Evolutionary conservation across 2,888 invertebrate species (phyloP).

Genomic region (Podabrus alpinus): DNA sequence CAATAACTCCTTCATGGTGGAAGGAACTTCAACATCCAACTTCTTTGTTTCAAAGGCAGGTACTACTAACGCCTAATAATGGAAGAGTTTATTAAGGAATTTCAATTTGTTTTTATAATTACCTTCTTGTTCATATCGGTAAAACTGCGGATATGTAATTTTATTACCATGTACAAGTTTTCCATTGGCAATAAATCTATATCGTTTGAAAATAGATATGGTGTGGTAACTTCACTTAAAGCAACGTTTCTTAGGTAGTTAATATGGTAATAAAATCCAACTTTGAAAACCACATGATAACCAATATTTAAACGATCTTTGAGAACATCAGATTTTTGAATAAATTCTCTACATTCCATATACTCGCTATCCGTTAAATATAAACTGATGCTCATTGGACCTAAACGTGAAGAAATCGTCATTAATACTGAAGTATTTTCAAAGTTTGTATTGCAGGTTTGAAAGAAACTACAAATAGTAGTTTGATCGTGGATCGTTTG

Average conservation of each 20-base stretch:
- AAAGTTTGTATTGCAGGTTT: too few relatives aligned
- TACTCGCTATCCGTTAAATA: slow-evolving; percentile 90
- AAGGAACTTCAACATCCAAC: slow-evolving; percentile 78
- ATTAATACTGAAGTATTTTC: too few relatives aligned
- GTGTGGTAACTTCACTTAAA: slow-evolving; percentile 75
- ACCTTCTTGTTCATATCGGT: slow-evolving; percentile 57
- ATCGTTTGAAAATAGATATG: slow-evolving; percentile 85
- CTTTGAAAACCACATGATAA: slow-evolving; percentile 88
- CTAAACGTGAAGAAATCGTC: slow-evolving; percentile 49
- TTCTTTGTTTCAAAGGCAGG: slow-evolving; percentile 92
- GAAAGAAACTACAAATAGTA: too few relatives aligned
- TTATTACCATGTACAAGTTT: slow-evolving; percentile 74
- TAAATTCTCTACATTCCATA: slow-evolving; percentile 75
- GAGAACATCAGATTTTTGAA: slow-evolving; percentile 73
- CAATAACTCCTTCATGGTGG: slow-evolving; percentile 74
- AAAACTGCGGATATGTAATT: slow-evolving; percentile 58
- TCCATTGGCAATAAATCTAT: slow-evolving; percentile 88
- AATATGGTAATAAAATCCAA: slow-evolving; percentile 87
- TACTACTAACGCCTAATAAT: slow-evolving; percentile 70
- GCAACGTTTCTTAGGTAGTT: slow-evolving; percentile 89
- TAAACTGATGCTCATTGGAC: slow-evolving; percentile 84
- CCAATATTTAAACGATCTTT: slow-evolving; percentile 79
- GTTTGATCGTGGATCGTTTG: too few relatives aligned
- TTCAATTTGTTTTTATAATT: neutral
- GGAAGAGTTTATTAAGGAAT: neutral